A percentile compares a stretch with the other conserved stretches of the same genome.
Evolutionary conservation across 2,888 invertebrate species (phyloP).

Genomic region (Synergus japonicus): DNA sequence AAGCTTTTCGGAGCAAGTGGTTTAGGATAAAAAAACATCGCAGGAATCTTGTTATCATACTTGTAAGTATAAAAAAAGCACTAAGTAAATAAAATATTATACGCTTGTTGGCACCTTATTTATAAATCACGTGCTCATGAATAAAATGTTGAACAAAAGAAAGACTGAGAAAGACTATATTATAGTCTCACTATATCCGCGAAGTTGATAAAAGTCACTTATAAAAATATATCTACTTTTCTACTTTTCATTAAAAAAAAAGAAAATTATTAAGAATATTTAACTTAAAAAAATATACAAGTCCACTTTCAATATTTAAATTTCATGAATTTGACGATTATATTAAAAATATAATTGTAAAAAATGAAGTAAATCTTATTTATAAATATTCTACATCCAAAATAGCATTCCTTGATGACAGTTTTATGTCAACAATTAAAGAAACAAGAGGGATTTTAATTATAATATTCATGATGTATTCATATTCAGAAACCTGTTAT

Average conservation of each 20-base stretch:
- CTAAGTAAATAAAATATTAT: no score
- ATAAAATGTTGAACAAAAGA: no score
- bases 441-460: neutral
- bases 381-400: neutral
- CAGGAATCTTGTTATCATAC: no score
- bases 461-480: neutral
- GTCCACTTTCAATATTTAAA: neutral
- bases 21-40: no score
- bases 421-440: neutral
- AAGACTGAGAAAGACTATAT: no score
- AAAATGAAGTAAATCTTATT: neutral
- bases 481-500: neutral
- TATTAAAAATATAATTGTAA: neutral
- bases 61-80: no score
- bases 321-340: neutral
- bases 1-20: no score
- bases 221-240: no score
- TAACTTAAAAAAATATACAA: neutral
- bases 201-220: no score
- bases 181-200: no score
- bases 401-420: neutral
- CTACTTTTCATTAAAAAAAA: neutral
- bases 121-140: no score
- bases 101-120: no score
- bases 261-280: neutral